Base-by-base conservation (phyloP, 2,797 vertebrate genomes). In the Cetoscarus ocellatus region DNA sequence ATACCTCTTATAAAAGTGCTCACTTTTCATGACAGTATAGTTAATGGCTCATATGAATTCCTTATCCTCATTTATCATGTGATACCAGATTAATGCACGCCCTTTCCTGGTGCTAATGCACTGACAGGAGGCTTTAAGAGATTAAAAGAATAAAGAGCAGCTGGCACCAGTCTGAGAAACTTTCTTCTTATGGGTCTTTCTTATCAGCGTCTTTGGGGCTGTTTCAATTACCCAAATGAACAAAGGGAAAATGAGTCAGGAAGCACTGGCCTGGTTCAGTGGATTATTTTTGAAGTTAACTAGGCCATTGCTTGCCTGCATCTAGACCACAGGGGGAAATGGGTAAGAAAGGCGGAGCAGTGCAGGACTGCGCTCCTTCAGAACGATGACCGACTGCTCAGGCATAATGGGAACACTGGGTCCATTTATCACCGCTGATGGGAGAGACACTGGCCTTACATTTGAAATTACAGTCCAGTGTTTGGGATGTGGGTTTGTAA, bases 241-340 rank as follows among this genome's bases (percentile, higher is more conserved):
- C 88, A 88, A 90, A 91, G 81, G 73, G 74, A 90, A 88, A 80
- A 79, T 79, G 86, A 90, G 87, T 87, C 82, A 80, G 82, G 43
- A 88, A 84, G 79, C 84, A 65, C 3, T 92, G 92, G 83, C 94
- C 94, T 91, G 90, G 86, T 93, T 95, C 86, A 15, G 67, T 43
- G 67, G 91, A 93, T 93, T 93, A 93, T 92, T 94, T 91, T 88
- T 86, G 80, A 86, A 84, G 82, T 86, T 84, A 94, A 93, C 79
- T 93, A 91, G 93, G 94, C 87, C 94, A 86, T 17, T 61, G 67
- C 86, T 84, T 50, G 80, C 79, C 80, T 80, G 83, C 64, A 86
- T 93, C 60, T 88, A 79, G 84, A 91, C 86, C 87, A 73, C 80
- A 58, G 82, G 62, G 78, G 83, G 73, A 71, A 67, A 61, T 50